Evolutionary conservation across 2,797 vertebrate species (phyloP), one percentile per base, ranked within the genome.

Genomic region (Sus cebifrons): DNA sequence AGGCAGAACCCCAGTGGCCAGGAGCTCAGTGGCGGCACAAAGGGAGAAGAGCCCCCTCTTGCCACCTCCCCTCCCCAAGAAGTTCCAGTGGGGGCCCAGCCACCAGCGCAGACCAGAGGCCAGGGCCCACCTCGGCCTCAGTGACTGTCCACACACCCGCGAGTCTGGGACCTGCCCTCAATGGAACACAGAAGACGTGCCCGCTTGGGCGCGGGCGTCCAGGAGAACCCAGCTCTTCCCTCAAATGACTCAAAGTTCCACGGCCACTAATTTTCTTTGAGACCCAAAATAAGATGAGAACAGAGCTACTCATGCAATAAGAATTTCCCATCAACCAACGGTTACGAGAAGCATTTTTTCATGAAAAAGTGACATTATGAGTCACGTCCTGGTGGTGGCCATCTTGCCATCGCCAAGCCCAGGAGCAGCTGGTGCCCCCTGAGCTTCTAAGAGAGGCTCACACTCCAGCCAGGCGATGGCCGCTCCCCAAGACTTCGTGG

Each of bases 201-300:
- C 3, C 13, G 20, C 13, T 12, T 10, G 54, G 52, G 52, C 3
- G 5, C 54, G 3, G 14, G n/a, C 58, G 16, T 29, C 86, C 2
- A 54, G 68, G 54, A 12, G 67, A 54, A 25, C 87, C 74, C 88
- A 9, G 73, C 87, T 96, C 87, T 83, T 86, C 56, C 68, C 88
- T 85, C 25, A 70, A 95, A 85, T 91, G 96, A 97, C 92, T 95
- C 95, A 93, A 15, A 67, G 93, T 96, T 96, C 87, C 94, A 88
- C 64, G 68, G 44, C 84, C 91, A 71, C 75, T 54, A 2, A 83
- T 86, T 60, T 94, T 95, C 77, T 71, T 49, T 65, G 91, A 92
- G 89, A 96, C 96, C 94, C 97, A 96, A 98, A 98, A 97, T 94
- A 97, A 98, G 96, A 97, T 73, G 73, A 78, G 97, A 96, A 95